These are phyloP conservation scores for Nannoperca australis DNA, from an alignment of 2,797 vertebrate genomes.

Conservation along the genomic window DNA sequence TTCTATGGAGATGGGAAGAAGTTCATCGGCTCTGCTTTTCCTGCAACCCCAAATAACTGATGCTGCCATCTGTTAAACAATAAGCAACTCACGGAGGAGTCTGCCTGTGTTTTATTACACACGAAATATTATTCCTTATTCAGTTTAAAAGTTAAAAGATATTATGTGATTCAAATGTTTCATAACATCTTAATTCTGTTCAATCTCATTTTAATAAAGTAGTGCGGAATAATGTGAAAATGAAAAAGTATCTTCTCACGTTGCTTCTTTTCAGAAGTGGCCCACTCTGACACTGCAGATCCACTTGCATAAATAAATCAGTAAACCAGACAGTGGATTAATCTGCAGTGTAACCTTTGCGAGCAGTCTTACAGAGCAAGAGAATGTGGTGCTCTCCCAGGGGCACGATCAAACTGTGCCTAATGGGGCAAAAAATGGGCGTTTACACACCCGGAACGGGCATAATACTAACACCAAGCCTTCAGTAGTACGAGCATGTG, in stretches of 20 bases:
- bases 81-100: not conserved
- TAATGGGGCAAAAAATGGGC: constrained; percentile 78
- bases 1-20: constrained; percentile 89
- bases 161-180: not conserved
- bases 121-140: not conserved
- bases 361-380: constrained; percentile 56
- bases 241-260: not conserved
- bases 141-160: not conserved
- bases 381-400: constrained; percentile 68
- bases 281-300: not conserved
- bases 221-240: not conserved
- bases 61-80: constrained; percentile 9
- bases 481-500: constrained; percentile 59
- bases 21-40: constrained; percentile 91
- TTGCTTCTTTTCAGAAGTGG: constrained; percentile 7
- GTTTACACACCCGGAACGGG: constrained; percentile 69
- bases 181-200: not conserved
- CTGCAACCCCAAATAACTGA: constrained; percentile 75
- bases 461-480: constrained; percentile 68
- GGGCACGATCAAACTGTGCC: constrained; percentile 72
- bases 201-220: constrained; percentile 36
- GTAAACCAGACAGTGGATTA: constrained; percentile 42
- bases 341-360: constrained; percentile 43
- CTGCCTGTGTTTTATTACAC: constrained; percentile 1
- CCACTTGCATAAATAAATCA: constrained; percentile 20